A percentile compares a stretch with the other conserved stretches of the same genome.
These are phyloP conservation scores for Melanostoma mellinum DNA, from an alignment of 2,888 invertebrate species.

Conservation along the genomic window DNA sequence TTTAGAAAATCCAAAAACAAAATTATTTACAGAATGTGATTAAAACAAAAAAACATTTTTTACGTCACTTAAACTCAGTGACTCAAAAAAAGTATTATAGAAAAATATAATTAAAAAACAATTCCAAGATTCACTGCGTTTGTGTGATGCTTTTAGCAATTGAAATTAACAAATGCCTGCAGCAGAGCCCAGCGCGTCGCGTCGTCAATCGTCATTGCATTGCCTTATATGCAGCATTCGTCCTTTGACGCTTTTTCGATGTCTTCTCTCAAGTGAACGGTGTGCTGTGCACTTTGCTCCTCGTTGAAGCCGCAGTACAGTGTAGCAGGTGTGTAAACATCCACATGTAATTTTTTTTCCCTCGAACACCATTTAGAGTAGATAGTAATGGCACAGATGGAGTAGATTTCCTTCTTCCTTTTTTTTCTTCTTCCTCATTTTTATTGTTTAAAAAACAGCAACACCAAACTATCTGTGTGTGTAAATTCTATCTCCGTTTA, in stretches of 20 bases:
- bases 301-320: constrained; percentile 3
- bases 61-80: no score
- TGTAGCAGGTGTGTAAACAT: constrained; percentile 49
- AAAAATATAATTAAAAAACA: no score
- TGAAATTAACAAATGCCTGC: no score
- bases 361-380: constrained; percentile 62
- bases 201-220: no score
- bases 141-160: no score
- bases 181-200: no score
- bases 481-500: constrained; percentile 43
- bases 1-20: no score
- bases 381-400: constrained; percentile 62
- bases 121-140: no score
- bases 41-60: no score
- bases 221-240: neutral
- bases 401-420: constrained; percentile 41
- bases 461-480: constrained; percentile 42
- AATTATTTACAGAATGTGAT: no score
- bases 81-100: no score
- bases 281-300: constrained; percentile 29
- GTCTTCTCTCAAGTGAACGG: constrained; percentile 10
- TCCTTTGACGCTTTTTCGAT: neutral
- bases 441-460: constrained; percentile 20
- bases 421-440: neutral
- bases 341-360: constrained; percentile 45